A percentile compares a stretch with the other conserved stretches of the same genome.
Conservation (phyloP, 2,113 vertebrate species). For the Pollimyrus isidori region DNA sequence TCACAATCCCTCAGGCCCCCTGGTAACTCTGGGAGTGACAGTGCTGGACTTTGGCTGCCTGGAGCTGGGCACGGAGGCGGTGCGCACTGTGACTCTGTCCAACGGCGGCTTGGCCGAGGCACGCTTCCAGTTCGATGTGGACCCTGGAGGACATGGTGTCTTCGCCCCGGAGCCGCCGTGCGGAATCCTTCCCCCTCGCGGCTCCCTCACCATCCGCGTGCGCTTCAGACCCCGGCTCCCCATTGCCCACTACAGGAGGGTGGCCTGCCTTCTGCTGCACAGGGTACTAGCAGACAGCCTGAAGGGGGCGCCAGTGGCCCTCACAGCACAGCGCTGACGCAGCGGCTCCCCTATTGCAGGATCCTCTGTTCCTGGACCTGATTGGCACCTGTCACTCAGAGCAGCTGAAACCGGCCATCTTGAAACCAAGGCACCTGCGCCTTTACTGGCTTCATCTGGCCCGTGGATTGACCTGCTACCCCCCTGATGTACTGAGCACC, state of each 20-base stretch:
- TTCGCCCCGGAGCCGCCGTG: conserved; percentile 68
- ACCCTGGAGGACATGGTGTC: conserved; percentile 67
- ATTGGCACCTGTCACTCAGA: conserved; percentile 86
- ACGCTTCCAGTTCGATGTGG: conserved; percentile 77
- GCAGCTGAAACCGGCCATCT: conserved; percentile 56
- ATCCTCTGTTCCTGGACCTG: conserved; percentile 77
- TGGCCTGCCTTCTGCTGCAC: conserved; percentile 78
- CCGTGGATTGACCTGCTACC: conserved; percentile 62
- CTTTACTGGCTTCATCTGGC: conserved; percentile 58
- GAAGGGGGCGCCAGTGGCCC: neutral
- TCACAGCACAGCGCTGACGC: neutral
- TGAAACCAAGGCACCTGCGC: conserved; percentile 68
- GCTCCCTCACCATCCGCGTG: conserved; percentile 54
- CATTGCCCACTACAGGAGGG: conserved; percentile 68
- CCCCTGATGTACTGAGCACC: conserved; percentile 57
- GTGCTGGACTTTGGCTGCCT: conserved; percentile 71
- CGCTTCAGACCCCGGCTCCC: conserved; percentile 67
- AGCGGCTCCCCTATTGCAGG: conserved; percentile 47
- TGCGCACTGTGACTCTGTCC: conserved; percentile 58
- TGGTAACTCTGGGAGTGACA: conserved; percentile 56
- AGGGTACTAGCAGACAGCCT: conserved; percentile 56
- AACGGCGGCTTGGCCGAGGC: conserved; percentile 64
- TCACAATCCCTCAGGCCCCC: conserved; percentile 61
- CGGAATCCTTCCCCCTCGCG: conserved; percentile 61
- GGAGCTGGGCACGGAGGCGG: conserved; percentile 46